Evolutionary conservation across 2,888 invertebrate species (phyloP).

Genomic region (Lomographa bimaculata): DNA sequence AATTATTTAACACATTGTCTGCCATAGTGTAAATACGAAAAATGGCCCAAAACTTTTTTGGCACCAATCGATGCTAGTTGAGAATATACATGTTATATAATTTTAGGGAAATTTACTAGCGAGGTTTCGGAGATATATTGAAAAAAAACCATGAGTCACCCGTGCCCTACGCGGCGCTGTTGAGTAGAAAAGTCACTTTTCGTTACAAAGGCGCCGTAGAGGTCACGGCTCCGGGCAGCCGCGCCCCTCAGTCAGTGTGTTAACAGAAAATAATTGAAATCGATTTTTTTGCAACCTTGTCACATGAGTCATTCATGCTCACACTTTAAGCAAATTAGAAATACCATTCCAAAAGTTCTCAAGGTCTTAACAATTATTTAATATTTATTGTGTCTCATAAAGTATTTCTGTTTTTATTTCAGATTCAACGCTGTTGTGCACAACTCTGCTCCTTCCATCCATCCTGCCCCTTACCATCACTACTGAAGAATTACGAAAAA

Average conservation of each 20-base stretch:
- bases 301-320: too few species aligned
- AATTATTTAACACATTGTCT: neutral
- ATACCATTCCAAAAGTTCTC: too few species aligned
- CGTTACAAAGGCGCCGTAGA: too few species aligned
- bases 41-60: neutral
- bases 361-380: too few species aligned
- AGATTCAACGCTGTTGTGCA: constrained; percentile 70
- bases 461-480: constrained; percentile 51
- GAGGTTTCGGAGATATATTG: constrained; percentile 1
- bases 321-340: too few species aligned
- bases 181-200: neutral
- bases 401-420: constrained; percentile 35
- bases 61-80: constrained; percentile 1
- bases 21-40: neutral
- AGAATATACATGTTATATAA: constrained; percentile 1
- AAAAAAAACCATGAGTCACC: neutral
- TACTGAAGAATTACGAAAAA: constrained; percentile 35
- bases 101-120: neutral
- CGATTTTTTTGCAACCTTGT: too few species aligned
- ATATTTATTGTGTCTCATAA: too few species aligned
- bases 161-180: neutral
- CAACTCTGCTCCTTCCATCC: constrained; percentile 61
- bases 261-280: too few species aligned
- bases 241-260: too few species aligned
- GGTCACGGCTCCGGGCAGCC: too few species aligned